Base-by-base conservation (phyloP, 2,113 vertebrate genomes). In the Pseudorectes ferrugineus region DNA sequence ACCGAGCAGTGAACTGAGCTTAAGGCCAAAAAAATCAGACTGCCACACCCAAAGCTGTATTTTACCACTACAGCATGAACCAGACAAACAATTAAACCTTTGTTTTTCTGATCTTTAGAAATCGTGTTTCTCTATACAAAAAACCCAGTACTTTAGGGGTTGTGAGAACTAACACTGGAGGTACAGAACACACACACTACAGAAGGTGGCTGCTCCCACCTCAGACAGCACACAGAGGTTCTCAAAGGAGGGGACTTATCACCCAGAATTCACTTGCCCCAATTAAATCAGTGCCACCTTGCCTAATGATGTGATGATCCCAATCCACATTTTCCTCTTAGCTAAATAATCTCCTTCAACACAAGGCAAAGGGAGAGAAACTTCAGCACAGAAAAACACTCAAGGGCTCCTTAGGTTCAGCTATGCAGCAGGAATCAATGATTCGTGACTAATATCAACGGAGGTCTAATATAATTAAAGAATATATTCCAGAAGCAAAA, bases 371-470 rank as follows among this genome's bases (percentile, higher is more conserved):
- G 5, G 15, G 42, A 86, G 15, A 71, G 55, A 80, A 55, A 16
- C 29, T 76, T 35, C 49, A 85, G 36, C 16, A 55, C 63, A 74
- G 51, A 54, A 61, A 38, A 63, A 38, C 65, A 70, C 35, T 36
- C 75, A 10, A 75, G 36, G 66, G 6, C 22, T 72, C 52, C 38
- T 78, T 6, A 67, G 0, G 19, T 9, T 33, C 62, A 83, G 88
- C n/a, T 38, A 20, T 6, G 51, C 43, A 89, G 45, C 67, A 84
- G 42, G 49, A 78, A 75, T 35, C 49, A 61, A 26, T 23, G 24
- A 36, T 15, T 68, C 4, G 0, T 7, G 11, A n/a, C 54, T 19
- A 67, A 26, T 7, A 63, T 1, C 11, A 81, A 15, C 1, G 2
- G 31, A 78, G 22, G 13, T 33, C 35, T 70, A 54, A 68, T 4